Evolutionary conservation across 2,797 vertebrate genomes (phyloP), one percentile per base, ranked within the genome.

Genomic region (Glyptemys insculpta): DNA sequence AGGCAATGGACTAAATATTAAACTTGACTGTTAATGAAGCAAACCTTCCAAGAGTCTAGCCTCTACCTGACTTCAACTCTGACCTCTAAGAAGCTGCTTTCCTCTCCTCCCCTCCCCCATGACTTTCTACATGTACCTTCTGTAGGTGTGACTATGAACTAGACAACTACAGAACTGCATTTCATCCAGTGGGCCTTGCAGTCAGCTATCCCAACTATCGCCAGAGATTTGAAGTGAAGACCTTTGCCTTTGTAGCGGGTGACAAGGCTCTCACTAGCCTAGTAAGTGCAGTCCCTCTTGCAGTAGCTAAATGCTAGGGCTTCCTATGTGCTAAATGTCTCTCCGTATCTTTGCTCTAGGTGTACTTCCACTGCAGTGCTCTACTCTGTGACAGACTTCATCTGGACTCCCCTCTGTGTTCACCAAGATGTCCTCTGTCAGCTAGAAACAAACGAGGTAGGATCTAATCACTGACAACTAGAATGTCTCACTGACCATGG

Each of bases 181-280:
- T 98, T 80, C 98, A 98, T 54, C 93, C 97, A 0, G 96, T 97
- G 76, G 94, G 89, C 0, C 91, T 56, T 1, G 93, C 95, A 0
- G 87, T 97, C 86, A 94, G 95, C 52, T 96, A 97, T 31, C 95
- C 97, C 0, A 93, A 94, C 87, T 98, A 98, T 74, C 98, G 97
- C 31, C 98, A 97, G 41, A 98, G 98, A 57, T 98, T 98, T 93
- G 98, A 98, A 56, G 98, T 98, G 81, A 98, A 98, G 96, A 97
- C 98, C 16, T 98, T 98, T 95, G 97, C 98, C 15, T 98, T 98
- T 82, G 79, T 97, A 1, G 96, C 97, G 2, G 91, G 86, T 56
- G 91, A 79, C 4, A 94, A 89, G 79, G 83, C 68, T 3, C 80
- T 97, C 18, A 88, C 97, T 23, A 96, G 95, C 59, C 91, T 98